Evolutionary conservation across 2,113 vertebrate species (phyloP), one percentile per base, ranked within the genome.

Genomic region (Lamprotornis superbus): DNA sequence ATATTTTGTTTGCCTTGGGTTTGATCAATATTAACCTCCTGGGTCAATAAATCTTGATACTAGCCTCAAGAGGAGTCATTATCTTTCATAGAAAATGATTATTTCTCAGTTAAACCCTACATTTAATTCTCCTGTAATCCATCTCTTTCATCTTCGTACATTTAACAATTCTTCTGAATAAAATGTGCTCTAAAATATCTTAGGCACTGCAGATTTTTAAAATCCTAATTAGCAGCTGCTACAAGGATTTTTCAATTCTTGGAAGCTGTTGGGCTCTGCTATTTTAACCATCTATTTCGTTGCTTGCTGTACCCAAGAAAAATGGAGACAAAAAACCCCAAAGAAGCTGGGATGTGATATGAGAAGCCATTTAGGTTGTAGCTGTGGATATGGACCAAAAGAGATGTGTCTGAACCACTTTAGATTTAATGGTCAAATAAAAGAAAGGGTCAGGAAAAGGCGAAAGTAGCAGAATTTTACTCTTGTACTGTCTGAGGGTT

Each of bases 1-100:
- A 85, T 93, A 91, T 92, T 83, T 83, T 76, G 64, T 97, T 95
- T 59, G 80, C 94, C 92, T 96, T 93, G 93, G 94, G 90, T 97
- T 94, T 94, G 68, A 92, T 96, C 96, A 93, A 96, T 91, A 78
- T 92, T 94, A 96, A 96, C 95, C 91, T 93, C 94, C 73, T 67
- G 88, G 94, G 96, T 97, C 96, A 93, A 98, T 98, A 97, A 97
- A 98, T 98, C 97, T 96, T 91, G 89, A 95, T 91, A 88, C 79
- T 63, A 63, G 83, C 89, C 97, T 97, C 97, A 52, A 85, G 97
- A 97, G 97, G 70, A 96, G 95, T 90, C 96, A 97, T 97, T 97
- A 97, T 97, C 96, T 96, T 97, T 96, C 97, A 97, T 90, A 95
- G 97, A 87, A 97, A 98, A 97, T 84, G 93, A 97, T 97, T 97